Percentiles rank a stretch among this genome's conserved stretches.
Evolutionary conservation across 35 echinoderm and acorn worm species (phyloP).

Genomic region (Hemicentrotus pulcherrimus): DNA sequence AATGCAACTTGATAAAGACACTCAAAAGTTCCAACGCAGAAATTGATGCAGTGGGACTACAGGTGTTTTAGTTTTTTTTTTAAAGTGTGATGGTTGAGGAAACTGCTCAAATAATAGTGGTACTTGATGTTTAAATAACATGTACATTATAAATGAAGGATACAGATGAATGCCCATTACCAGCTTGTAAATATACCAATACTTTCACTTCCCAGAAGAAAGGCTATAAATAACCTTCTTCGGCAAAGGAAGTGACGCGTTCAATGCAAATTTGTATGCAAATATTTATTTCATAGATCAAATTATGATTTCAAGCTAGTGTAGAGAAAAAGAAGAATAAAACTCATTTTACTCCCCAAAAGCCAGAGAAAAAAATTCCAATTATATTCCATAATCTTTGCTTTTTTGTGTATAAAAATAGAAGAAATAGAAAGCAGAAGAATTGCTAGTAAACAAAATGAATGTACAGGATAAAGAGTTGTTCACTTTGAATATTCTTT

Average conservation of each 20-base stretch:
- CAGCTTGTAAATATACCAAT: background rate
- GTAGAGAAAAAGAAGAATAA: background rate
- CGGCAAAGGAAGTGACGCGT: background rate
- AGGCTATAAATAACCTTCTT: background rate
- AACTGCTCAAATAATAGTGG: background rate
- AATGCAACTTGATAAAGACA: constrained; percentile 5
- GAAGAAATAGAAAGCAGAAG: background rate
- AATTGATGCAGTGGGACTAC: constrained; percentile 9
- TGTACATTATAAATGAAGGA: background rate
- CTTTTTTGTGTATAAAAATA: background rate
- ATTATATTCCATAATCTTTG: background rate
- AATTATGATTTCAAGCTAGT: too few relatives aligned
- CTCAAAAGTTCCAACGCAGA: background rate
- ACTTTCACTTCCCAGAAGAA: background rate
- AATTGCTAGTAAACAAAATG: background rate
- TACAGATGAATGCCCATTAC: background rate
- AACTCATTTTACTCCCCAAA: background rate
- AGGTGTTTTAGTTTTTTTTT: background rate
- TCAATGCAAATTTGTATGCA: background rate
- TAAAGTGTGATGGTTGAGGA: background rate
- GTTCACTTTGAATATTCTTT: background rate
- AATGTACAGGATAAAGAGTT: background rate
- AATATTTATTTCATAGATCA: too few relatives aligned
- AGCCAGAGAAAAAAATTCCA: background rate
- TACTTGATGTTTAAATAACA: background rate